Evolutionary conservation across 2,888 invertebrate species (phyloP), one percentile per base, ranked within the genome.

Genomic region (Calliphora vomitoria): DNA sequence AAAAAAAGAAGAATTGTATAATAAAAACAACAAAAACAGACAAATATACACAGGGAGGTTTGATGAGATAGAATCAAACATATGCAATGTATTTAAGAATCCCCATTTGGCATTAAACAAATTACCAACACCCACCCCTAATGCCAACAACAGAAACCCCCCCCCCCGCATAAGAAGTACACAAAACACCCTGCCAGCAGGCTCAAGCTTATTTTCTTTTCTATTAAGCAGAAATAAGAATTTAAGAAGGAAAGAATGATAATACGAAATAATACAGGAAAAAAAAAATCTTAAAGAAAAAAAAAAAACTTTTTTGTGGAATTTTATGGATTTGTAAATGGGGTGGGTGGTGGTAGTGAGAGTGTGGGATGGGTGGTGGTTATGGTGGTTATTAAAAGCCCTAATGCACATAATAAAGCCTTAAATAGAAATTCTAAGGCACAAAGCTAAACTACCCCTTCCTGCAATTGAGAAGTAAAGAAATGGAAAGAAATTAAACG

Each of bases 41-140:
- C n/a, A 35, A 13, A 4, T 15, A 44, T 15, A 35, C 8, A 55
- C 8, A 55, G 20, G 50, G 55, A 50, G 53, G 53, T 35, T 44
- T 58, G 1, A 60, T 41, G 25, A 38, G 5, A 68, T 38, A 60
- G 3, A 68, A 41, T 53, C 35, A 60, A 69, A 50, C 80, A 68
- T 75, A 80, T 79, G 74, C n/a, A 80, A 20, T 35, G 58, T 55
- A 74, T 82, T 79, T 44, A 38, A 55, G 60, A 81, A 87, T 60
- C 71, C 83, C 80, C 83, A 81, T 82, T 84, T 82, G 78, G 55
- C 78, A 69, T 78, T 81, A 84, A 78, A 74, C 68, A 78, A 82
- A 85, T 82, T 87, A 75, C 78, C 55, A 78, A 68, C 76, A 71
- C 44, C 87, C 72, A 84, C 84, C 81, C 87, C 20, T 47, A 76